Evolutionary conservation across 2,797 vertebrate species (phyloP), one percentile per base, ranked within the genome.

Genomic region (Hippocampus kuda): DNA sequence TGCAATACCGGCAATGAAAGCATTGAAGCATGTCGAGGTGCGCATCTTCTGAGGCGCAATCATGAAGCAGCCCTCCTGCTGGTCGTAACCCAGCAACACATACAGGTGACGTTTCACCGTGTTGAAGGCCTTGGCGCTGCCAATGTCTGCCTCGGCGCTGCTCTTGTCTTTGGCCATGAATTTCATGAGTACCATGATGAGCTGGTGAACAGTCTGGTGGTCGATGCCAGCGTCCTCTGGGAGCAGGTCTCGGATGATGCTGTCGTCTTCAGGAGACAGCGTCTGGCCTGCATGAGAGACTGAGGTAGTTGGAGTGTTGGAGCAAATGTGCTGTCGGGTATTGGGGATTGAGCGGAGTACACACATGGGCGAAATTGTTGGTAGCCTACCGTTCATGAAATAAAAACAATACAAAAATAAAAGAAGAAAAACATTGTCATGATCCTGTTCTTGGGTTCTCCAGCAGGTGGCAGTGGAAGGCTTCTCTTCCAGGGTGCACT

Each of bases 31-130:
- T 38, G 97, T 99, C 0, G 97, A 98, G 57, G 93, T 91, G 53
- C 97, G 93, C 97, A 99, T 99, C 89, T 99, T 99, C 83, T 98
- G 97, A 22, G 97, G 97, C 0, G 97, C 95, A 46, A 99, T 97
- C 94, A 99, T 99, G 88, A 99, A 99, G 87, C 97, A 99, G 48
- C 97, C 96, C 79, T 99, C 97, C 87, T 99, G 96, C 68, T 99
- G 96, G 83, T 98, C 96, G 0, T 94, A 99, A 66, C 97, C 96
- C 16, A 99, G 92, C 76, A 99, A 84, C 70, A 99, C 95, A 0
- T 98, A 98, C 27, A 99, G 89, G 75, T 99, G 97, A 22, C 97
- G 91, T 81, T 99, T 99, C 79, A 99, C 97, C 0, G 97, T 95
- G 87, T 99, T 99, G 84, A 99, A 99, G 69, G 97, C 97, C 84